These are phyloP conservation scores for Umimayanthus kanabou DNA, from an alignment of 92 coral and sea anemone genomes.

Conservation along the genomic window DNA sequence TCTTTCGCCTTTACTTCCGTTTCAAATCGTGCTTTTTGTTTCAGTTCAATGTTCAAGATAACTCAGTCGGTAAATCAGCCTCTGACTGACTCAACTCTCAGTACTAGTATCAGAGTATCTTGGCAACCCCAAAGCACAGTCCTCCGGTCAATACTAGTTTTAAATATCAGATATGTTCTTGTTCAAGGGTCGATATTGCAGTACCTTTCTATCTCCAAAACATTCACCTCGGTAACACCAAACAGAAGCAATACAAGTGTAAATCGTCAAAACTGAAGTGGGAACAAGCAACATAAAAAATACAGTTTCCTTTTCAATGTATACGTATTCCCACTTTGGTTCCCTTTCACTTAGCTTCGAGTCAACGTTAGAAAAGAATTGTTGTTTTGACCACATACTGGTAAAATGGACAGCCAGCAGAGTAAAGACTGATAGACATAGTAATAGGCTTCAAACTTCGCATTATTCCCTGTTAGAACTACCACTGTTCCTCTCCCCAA, in stretches of 20 bases:
- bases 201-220: background rate
- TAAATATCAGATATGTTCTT: too few species aligned
- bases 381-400: background rate
- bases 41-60: too few species aligned
- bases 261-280: conserved; percentile 1
- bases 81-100: too few species aligned
- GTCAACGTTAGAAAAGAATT: background rate
- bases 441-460: background rate
- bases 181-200: too few species aligned
- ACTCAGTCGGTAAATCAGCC: too few species aligned
- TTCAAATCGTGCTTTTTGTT: too few species aligned
- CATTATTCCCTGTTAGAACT: background rate
- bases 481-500: background rate
- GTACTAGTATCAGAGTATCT: too few species aligned
- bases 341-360: background rate
- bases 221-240: background rate
- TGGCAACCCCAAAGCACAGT: too few species aligned
- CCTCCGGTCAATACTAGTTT: too few species aligned
- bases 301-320: conserved; percentile 14
- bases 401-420: background rate
- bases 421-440: background rate
- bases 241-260: background rate
- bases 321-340: background rate
- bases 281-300: background rate
- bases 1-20: too few species aligned